Conservation (phyloP, 1,140 invertebrate genomes). For the Drosophila neocordata region DNA sequence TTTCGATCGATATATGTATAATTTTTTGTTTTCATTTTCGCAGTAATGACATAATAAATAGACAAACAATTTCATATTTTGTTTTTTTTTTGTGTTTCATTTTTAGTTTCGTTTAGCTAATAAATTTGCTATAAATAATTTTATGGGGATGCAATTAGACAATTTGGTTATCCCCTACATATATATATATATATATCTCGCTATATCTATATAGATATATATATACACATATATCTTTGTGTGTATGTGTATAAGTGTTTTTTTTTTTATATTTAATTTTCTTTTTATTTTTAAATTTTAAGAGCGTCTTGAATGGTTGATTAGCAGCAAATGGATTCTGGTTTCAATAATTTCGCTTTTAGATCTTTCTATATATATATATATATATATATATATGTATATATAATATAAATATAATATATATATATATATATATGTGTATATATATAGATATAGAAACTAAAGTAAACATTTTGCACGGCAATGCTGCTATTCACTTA, state of each 20-base stretch:
- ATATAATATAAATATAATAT: constrained; percentile 26
- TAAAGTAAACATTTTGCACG: constrained; percentile 54
- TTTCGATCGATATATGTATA: neutral
- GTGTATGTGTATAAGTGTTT: neutral
- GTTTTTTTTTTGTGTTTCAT: constrained; percentile 18
- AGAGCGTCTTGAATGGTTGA: constrained; percentile 42
- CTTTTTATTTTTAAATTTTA: constrained; percentile 11
- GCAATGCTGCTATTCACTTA: constrained; percentile 36
- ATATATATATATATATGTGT: neutral
- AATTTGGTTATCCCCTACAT: constrained; percentile 15
- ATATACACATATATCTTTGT: constrained; percentile 14
- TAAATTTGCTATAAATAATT: constrained; percentile 46
- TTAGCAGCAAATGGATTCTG: constrained; percentile 39
- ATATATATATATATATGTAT: constrained; percentile 18
- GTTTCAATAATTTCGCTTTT: neutral
- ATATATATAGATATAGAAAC: constrained; percentile 34
- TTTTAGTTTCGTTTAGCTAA: constrained; percentile 29
- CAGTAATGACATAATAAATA: constrained; percentile 42
- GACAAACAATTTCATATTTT: constrained; percentile 44
- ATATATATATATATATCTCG: constrained; percentile 29
- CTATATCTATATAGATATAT: constrained; percentile 22
- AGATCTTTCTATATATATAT: constrained; percentile 11
- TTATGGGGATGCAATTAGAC: neutral
- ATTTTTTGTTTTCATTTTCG: neutral
- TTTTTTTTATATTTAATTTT: constrained; percentile 4